A percentile compares a stretch with the other conserved stretches of the same genome.
These are phyloP conservation scores for Trochalopteron elliotii DNA, from an alignment of 2,113 vertebrate genomes.

Conservation along the genomic window DNA sequence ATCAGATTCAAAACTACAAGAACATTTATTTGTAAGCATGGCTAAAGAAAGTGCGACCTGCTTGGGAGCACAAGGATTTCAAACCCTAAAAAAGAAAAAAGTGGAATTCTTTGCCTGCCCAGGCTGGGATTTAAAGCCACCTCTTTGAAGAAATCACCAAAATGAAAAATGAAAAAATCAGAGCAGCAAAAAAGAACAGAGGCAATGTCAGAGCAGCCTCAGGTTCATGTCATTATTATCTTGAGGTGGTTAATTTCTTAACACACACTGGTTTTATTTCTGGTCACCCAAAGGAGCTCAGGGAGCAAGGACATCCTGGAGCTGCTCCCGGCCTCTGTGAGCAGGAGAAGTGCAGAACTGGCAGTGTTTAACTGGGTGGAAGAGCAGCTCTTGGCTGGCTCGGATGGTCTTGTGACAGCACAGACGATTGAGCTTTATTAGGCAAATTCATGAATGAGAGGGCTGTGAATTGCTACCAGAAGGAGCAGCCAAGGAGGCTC, in stretches of 20 bases:
- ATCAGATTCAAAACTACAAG: neutral
- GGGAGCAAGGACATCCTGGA: neutral
- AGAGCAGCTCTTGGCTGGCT: neutral
- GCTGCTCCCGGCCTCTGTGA: neutral
- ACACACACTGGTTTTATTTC: neutral
- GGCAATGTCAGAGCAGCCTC: neutral
- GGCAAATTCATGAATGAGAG: neutral
- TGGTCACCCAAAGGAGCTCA: neutral
- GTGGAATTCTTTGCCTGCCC: neutral
- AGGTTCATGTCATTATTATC: neutral
- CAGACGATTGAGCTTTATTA: neutral
- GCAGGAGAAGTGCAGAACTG: neutral
- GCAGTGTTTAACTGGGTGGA: neutral
- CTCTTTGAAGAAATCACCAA: neutral
- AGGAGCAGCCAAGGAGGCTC: neutral
- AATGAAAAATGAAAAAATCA: neutral
- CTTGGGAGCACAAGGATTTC: neutral
- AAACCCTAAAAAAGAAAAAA: neutral
- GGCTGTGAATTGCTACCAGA: neutral
- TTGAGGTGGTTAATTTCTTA: neutral
- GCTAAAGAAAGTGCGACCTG: neutral
- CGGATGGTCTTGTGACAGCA: neutral
- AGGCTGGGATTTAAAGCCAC: neutral
- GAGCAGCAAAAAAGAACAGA: neutral
- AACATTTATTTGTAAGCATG: neutral